These are phyloP conservation scores for Pipistrellus pipistrellus DNA, from an alignment of 2,797 vertebrate species.

Conservation along the genomic window DNA sequence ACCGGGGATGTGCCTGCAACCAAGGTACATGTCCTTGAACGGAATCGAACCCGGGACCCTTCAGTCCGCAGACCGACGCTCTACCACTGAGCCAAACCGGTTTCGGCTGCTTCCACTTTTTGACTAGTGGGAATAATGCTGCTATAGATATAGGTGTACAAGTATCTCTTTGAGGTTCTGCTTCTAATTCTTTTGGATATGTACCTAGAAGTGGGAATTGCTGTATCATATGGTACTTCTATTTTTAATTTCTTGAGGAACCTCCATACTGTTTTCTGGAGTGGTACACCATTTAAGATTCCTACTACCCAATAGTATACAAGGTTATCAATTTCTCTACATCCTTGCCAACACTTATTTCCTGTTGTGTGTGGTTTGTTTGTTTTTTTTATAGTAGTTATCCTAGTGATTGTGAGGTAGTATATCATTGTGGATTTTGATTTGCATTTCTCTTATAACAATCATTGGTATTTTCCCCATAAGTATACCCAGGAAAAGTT, in stretches of 20 bases:
- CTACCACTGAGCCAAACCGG: no score
- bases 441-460: conserved; percentile 25
- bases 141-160: background rate
- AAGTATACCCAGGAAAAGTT: conserved; percentile 4
- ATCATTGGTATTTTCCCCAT: background rate
- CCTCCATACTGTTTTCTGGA: background rate
- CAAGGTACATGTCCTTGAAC: no score
- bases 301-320: background rate
- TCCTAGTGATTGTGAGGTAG: background rate
- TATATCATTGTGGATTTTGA: background rate
- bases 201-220: background rate
- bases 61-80: no score
- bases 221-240: background rate
- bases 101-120: background rate
- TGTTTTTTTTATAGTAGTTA: background rate
- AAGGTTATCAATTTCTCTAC: background rate
- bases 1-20: no score
- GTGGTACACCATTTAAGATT: background rate
- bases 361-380: background rate
- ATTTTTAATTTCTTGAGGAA: background rate
- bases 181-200: background rate
- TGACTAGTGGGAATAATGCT: background rate
- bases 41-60: no score
- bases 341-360: background rate
- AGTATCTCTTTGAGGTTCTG: background rate